Conservation (phyloP, 2,888 invertebrate genomes). For the Trilocha varians region DNA sequence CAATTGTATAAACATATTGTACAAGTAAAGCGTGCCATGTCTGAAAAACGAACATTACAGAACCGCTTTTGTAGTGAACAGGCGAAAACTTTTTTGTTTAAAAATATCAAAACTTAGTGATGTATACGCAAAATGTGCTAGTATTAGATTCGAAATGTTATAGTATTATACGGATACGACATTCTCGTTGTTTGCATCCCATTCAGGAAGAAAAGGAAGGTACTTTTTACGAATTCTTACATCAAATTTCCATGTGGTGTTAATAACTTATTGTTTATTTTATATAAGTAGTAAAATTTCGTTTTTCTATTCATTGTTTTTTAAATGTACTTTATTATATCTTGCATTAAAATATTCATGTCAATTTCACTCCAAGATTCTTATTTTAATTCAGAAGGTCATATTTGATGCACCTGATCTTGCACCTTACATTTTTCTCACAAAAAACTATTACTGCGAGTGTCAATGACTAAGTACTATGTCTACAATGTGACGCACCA, state of each 20-base stretch:
- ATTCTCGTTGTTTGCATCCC: constrained; percentile 50
- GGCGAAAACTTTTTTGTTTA: background rate
- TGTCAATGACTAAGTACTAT: constrained; percentile 25
- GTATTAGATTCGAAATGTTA: constrained; percentile 44
- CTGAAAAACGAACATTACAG: constrained; percentile 21
- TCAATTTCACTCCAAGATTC: no score
- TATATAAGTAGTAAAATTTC: no score
- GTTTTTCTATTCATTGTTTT: no score
- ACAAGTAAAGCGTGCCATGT: constrained; percentile 43
- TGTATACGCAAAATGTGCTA: constrained; percentile 48
- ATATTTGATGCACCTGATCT: no score
- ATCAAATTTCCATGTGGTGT: no score
- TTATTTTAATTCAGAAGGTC: no score
- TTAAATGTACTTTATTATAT: no score
- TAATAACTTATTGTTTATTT: no score
- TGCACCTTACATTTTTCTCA: background rate
- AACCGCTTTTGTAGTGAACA: constrained; percentile 2
- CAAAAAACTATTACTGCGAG: constrained; percentile 12
- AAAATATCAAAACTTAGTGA: constrained; percentile 15
- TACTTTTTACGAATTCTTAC: no score
- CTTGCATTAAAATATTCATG: no score
- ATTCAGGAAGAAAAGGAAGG: constrained; percentile 57
- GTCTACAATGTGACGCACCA: constrained; percentile 39
- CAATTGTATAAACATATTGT: constrained; percentile 50
- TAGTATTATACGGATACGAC: constrained; percentile 52